Evolutionary conservation across 2,797 vertebrate species (phyloP).

Genomic region (Echiichthys vipera): DNA sequence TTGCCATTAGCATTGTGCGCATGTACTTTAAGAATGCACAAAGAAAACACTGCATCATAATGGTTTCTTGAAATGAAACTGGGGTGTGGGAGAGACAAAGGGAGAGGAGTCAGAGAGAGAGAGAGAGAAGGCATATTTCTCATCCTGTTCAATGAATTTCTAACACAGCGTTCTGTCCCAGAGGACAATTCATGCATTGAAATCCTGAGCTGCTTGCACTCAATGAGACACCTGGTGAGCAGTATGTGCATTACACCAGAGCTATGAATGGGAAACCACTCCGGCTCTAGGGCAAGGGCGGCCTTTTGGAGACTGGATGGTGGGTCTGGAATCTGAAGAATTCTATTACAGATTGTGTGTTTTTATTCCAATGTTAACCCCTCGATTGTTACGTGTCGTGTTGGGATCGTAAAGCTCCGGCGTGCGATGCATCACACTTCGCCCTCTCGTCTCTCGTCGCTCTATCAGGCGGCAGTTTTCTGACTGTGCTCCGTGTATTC

Average conservation of each 20-base stretch:
- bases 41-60: background rate
- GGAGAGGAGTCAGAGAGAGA: constrained; percentile 48
- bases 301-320: constrained; percentile 36
- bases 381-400: too few relatives aligned
- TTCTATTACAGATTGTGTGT: background rate
- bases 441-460: too few relatives aligned
- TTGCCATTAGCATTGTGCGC: background rate
- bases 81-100: constrained; percentile 35
- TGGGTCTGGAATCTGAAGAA: constrained; percentile 42
- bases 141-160: constrained; percentile 67
- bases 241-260: constrained; percentile 62
- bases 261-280: constrained; percentile 48
- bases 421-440: too few relatives aligned
- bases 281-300: constrained; percentile 19
- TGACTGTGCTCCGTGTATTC: background rate
- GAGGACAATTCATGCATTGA: constrained; percentile 69
- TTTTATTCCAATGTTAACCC: background rate
- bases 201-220: constrained; percentile 51
- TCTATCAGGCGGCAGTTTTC: too few relatives aligned
- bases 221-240: constrained; percentile 81
- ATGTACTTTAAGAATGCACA: background rate
- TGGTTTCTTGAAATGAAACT: constrained; percentile 11
- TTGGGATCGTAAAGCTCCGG: too few relatives aligned
- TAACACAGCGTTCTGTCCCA: constrained; percentile 56
- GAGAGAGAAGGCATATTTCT: constrained; percentile 35